Percentiles rank a stretch among this genome's conserved stretches.
Evolutionary conservation across 2,113 vertebrate genomes (phyloP).

Genomic region (Sciurus niger): DNA sequence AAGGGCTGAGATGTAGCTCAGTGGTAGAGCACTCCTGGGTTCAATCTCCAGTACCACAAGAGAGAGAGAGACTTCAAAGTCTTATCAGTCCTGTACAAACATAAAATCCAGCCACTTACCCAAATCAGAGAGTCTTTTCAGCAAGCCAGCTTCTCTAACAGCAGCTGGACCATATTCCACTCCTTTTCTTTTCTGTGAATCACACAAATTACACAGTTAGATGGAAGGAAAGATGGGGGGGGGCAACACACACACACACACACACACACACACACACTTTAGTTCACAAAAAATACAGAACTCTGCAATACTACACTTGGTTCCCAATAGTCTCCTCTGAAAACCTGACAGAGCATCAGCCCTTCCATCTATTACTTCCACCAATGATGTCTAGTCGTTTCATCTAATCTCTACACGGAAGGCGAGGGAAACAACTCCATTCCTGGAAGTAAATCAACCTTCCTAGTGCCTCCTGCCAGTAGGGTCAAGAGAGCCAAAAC

Average conservation of each 20-base stretch:
- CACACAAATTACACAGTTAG: slow-evolving; percentile 69
- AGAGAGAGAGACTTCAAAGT: background rate
- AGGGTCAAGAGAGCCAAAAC: background rate
- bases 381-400: background rate
- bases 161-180: slow-evolving; percentile 94
- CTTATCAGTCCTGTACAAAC: background rate
- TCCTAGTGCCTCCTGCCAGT: too few species aligned
- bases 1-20: too few species aligned
- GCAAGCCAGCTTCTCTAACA: slow-evolving; percentile 93
- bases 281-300: slow-evolving; percentile 19
- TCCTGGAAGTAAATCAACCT: background rate
- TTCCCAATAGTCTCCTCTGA: slow-evolving; percentile 10
- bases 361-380: background rate
- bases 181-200: slow-evolving; percentile 93
- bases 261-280: background rate
- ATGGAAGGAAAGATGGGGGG: background rate
- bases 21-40: too few species aligned
- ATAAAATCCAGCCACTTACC: slow-evolving; percentile 87
- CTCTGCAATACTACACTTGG: background rate
- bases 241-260: too few species aligned
- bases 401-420: background rate
- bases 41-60: too few species aligned
- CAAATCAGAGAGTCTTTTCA: slow-evolving; percentile 92
- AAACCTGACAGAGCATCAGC: slow-evolving; percentile 15
- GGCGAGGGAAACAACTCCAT: background rate